Evolutionary conservation across 2,113 vertebrate species (phyloP).

Genomic region (Dolichallabes microphthalmus): DNA sequence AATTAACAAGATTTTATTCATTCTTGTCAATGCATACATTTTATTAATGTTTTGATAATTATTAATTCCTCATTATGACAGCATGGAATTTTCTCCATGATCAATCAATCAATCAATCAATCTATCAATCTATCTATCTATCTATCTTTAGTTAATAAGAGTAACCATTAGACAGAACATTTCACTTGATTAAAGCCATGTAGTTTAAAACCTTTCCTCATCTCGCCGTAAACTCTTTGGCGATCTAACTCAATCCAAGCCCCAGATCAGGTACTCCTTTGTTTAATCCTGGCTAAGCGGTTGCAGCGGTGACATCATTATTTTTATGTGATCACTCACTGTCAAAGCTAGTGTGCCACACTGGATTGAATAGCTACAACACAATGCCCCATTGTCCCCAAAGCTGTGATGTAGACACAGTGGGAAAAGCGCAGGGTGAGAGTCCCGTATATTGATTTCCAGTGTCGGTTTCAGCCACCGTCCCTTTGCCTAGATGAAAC

Average conservation of each 20-base stretch:
- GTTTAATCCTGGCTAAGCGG: slow-evolving; percentile 63
- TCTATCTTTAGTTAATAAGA: neutral
- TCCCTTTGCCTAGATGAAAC: slow-evolving; percentile 29
- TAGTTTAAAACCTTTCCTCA: neutral
- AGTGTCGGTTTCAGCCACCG: slow-evolving; percentile 45
- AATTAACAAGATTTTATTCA: neutral
- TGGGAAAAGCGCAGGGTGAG: slow-evolving; percentile 54
- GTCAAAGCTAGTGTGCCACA: slow-evolving; percentile 58
- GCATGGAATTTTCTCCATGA: too few species aligned
- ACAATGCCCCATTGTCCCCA: slow-evolving; percentile 70
- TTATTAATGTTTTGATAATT: neutral
- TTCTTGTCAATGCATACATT: neutral
- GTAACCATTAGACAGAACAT: neutral
- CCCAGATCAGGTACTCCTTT: slow-evolving; percentile 67
- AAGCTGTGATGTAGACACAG: slow-evolving; percentile 63
- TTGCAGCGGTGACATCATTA: slow-evolving; percentile 72
- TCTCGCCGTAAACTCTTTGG: slow-evolving; percentile 29
- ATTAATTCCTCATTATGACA: neutral
- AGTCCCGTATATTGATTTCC: slow-evolving; percentile 55
- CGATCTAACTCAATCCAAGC: slow-evolving; percentile 61
- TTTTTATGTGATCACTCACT: slow-evolving; percentile 68
- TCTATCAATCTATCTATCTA: too few species aligned
- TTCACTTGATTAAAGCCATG: neutral
- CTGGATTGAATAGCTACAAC: slow-evolving; percentile 67
- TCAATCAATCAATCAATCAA: too few species aligned